These are phyloP conservation scores for Gulo gulo DNA, from an alignment of 2,113 vertebrate genomes.

Conservation along the genomic window DNA sequence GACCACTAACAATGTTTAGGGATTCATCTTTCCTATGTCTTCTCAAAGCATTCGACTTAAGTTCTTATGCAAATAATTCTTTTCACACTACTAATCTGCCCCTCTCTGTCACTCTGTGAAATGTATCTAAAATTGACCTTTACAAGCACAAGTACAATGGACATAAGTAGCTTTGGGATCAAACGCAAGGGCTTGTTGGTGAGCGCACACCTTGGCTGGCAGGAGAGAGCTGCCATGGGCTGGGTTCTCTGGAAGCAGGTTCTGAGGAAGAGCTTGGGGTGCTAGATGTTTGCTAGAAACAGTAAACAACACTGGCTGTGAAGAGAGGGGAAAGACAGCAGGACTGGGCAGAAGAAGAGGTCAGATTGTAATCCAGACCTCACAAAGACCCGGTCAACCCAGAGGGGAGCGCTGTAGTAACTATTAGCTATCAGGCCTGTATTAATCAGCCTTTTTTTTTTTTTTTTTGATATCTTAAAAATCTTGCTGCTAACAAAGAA, in stretches of 20 bases:
- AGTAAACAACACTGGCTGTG: too few species aligned
- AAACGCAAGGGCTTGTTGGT: background rate
- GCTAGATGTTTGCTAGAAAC: background rate
- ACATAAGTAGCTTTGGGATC: background rate
- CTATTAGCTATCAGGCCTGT: background rate
- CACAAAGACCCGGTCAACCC: background rate
- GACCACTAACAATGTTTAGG: background rate
- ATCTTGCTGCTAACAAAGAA: background rate
- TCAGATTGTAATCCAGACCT: background rate
- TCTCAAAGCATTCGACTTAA: background rate
- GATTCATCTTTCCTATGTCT: background rate
- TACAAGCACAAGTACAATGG: background rate
- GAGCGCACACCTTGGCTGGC: background rate
- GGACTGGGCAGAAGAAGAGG: background rate
- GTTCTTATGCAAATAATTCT: background rate
- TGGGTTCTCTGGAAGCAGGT: background rate
- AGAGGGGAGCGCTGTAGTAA: background rate
- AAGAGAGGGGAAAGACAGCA: background rate
- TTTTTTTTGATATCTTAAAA: background rate
- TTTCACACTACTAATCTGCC: background rate
- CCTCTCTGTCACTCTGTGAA: background rate
- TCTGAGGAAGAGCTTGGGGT: background rate
- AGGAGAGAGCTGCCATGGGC: background rate
- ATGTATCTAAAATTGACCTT: background rate
- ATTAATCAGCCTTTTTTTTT: background rate